Percentiles rank a stretch among this genome's conserved stretches.
These are phyloP conservation scores for Synergus gifuensis DNA, from an alignment of 2,888 invertebrate genomes.

Conservation along the genomic window DNA sequence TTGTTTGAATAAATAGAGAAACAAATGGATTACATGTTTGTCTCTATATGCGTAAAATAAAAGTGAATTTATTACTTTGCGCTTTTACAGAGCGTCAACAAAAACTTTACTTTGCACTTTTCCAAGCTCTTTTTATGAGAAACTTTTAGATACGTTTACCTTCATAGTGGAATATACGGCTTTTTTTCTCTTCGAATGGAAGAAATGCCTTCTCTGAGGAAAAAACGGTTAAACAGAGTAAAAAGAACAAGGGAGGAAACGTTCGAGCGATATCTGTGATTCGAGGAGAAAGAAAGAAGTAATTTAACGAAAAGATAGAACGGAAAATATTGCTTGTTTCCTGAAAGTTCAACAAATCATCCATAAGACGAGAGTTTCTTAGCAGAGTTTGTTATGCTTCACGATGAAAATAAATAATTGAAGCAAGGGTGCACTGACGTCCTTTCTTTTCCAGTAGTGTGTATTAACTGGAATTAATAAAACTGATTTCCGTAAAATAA, in stretches of 20 bases:
- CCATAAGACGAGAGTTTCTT: constrained; percentile 37
- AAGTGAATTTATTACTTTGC: constrained; percentile 27
- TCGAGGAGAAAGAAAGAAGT: constrained; percentile 29
- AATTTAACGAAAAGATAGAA: constrained; percentile 38
- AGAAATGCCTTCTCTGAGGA: constrained; percentile 3
- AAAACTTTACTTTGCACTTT: constrained; percentile 24
- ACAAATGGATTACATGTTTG: constrained; percentile 28
- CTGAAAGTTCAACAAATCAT: constrained; percentile 34
- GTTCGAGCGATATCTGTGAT: constrained; percentile 25
- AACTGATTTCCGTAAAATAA: neutral
- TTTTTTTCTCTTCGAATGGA: neutral
- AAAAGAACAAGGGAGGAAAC: neutral
- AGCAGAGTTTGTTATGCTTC: constrained; percentile 21
- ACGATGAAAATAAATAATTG: constrained; percentile 28
- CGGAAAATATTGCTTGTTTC: constrained; percentile 32
- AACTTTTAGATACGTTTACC: constrained; percentile 13
- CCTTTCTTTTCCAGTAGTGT: neutral
- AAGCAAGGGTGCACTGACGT: neutral
- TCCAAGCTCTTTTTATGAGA: neutral
- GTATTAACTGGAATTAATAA: neutral
- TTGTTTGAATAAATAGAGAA: constrained; percentile 14
- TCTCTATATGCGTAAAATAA: constrained; percentile 22
- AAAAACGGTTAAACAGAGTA: neutral
- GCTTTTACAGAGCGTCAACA: constrained; percentile 23
- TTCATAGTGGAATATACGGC: neutral